Conservation (phyloP, 2,113 vertebrate genomes). For the Chrysochloris asiatica region DNA sequence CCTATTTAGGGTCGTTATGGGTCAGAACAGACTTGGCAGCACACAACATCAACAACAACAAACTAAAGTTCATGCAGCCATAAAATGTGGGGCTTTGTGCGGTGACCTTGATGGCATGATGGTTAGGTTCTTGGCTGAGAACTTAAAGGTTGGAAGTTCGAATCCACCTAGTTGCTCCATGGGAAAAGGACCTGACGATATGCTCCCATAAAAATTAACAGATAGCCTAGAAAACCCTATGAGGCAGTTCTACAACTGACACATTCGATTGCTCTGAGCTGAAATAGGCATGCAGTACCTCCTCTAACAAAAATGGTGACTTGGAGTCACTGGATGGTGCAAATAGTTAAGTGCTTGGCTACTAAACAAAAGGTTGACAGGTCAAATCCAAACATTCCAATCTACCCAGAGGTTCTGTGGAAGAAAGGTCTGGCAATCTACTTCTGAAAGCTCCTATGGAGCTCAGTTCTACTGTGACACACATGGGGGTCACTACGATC, state of each 20-base stretch:
- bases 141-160: neutral
- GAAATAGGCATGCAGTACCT: too few species aligned
- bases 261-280: too few species aligned
- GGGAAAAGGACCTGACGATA: too few species aligned
- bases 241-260: too few species aligned
- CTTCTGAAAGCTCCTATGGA: neutral
- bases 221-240: too few species aligned
- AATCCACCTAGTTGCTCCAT: neutral
- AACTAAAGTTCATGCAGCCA: neutral
- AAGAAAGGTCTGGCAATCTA: neutral
- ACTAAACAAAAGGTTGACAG: neutral
- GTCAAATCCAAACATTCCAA: neutral
- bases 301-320: neutral
- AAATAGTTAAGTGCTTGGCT: neutral
- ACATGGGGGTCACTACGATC: neutral
- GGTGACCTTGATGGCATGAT: neutral
- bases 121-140: neutral
- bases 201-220: too few species aligned
- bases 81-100: neutral
- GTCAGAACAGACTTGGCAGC: too few species aligned
- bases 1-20: too few species aligned
- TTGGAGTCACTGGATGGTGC: neutral
- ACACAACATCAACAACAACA: too few species aligned
- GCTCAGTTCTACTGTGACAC: neutral
- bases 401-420: neutral